Percentiles rank a stretch among this genome's conserved stretches.
phyloP scores from a whole-genome alignment of 1,140 invertebrate genomes.

The Copidosoma floridanum region DNA sequence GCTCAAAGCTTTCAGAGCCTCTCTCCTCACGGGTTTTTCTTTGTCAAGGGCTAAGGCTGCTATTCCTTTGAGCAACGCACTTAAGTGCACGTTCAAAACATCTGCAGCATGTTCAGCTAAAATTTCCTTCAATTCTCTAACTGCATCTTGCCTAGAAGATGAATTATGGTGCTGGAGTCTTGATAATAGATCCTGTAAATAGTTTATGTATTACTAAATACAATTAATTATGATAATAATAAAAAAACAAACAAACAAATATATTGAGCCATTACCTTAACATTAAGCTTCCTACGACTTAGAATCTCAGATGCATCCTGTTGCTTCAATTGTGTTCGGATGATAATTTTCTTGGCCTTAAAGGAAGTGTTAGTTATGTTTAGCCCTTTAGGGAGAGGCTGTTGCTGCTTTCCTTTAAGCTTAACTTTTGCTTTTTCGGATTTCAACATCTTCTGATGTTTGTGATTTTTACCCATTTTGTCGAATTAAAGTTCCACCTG shows the following conservation, averaged over 20 bases:
- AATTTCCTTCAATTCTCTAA: conserved; percentile 71
- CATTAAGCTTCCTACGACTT: conserved; percentile 71
- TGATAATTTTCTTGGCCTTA: conserved; percentile 82
- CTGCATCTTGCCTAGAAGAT: conserved; percentile 66
- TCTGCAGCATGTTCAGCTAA: conserved; percentile 59
- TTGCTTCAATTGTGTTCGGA: conserved; percentile 73
- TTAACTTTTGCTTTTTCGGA: conserved; percentile 78
- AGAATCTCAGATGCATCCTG: conserved; percentile 62
- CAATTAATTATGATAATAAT: background rate
- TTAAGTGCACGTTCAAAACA: conserved; percentile 62
- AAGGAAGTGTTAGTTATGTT: conserved; percentile 86
- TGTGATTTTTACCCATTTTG: conserved; percentile 59
- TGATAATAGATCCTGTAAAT: conserved; percentile 67
- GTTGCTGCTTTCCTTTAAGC: conserved; percentile 66
- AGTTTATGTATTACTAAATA: background rate
- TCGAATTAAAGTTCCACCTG: no score
- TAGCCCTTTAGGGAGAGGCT: conserved; percentile 69
- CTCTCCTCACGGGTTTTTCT: conserved; percentile 68
- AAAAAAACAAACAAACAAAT: conserved; percentile 2
- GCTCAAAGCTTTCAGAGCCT: conserved; percentile 68
- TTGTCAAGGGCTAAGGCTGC: conserved; percentile 69
- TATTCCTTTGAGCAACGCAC: conserved; percentile 68
- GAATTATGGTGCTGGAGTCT: conserved; percentile 78
- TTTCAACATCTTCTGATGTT: conserved; percentile 69
- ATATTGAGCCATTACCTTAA: conserved; percentile 55